phyloP scores from a whole-genome alignment of 2,888 invertebrate species.

The Rhynchonema sp. region DNA sequence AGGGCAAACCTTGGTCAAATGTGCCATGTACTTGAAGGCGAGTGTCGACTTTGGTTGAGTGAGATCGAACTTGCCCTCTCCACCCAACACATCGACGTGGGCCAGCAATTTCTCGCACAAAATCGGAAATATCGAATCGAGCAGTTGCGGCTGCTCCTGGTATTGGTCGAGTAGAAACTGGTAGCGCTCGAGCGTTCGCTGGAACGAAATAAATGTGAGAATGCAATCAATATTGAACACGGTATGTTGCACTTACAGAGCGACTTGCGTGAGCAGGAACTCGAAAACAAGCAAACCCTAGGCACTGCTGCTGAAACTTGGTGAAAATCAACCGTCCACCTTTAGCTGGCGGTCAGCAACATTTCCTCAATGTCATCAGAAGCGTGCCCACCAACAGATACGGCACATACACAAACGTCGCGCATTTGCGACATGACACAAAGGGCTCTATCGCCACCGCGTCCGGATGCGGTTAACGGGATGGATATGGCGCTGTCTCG shows the following conservation, averaged over 20 bases:
- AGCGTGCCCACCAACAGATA: too few species aligned
- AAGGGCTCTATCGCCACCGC: too few species aligned
- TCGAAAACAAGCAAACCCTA: too few species aligned
- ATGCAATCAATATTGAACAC: not conserved
- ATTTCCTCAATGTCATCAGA: too few species aligned
- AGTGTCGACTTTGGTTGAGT: not conserved
- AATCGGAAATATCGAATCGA: not conserved
- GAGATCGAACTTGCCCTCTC: not conserved
- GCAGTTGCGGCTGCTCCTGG: conserved; percentile 6
- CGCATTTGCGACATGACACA: too few species aligned
- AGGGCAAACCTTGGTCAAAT: conserved; percentile 1
- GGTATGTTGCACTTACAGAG: not conserved
- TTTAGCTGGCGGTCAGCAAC: too few species aligned
- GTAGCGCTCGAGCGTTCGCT: conserved; percentile 6
- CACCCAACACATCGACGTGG: not conserved
- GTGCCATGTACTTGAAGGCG: not conserved
- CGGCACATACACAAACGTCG: too few species aligned
- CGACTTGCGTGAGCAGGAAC: too few species aligned
- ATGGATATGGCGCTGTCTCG: too few species aligned
- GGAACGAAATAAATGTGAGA: not conserved
- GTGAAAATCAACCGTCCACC: not conserved
- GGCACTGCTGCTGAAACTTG: not conserved
- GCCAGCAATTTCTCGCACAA: not conserved
- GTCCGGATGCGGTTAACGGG: too few species aligned
- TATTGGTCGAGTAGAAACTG: conserved; percentile 5